Conservation (phyloP, 2,888 invertebrate species). For the Andrena praecox region DNA sequence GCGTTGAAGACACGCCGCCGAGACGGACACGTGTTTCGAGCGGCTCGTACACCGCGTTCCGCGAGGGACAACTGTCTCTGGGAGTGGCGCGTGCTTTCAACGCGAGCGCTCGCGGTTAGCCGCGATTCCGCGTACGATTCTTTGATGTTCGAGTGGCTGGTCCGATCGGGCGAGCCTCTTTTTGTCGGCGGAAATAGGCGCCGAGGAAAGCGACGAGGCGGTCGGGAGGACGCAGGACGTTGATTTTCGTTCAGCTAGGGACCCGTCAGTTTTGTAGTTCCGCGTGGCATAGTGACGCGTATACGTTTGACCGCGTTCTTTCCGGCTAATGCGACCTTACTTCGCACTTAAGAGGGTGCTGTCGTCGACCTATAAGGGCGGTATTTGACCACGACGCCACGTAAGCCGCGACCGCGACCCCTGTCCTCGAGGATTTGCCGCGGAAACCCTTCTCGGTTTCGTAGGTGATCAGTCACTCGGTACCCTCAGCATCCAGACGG, state of each 20-base stretch:
- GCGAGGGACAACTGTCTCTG: conserved; percentile 7
- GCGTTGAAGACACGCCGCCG: conserved; percentile 44
- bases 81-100: conserved; percentile 16
- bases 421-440: conserved; percentile 76
- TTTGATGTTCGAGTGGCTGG: conserved; percentile 40
- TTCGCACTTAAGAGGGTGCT: conserved; percentile 27
- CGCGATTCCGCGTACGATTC: conserved; percentile 29
- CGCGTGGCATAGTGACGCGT: conserved; percentile 8
- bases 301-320: conserved; percentile 44
- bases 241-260: not conserved
- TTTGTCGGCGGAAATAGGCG: conserved; percentile 29
- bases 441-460: conserved; percentile 72
- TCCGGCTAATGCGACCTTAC: not conserved
- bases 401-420: conserved; percentile 74
- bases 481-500: conserved; percentile 58
- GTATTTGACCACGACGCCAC: conserved; percentile 56
- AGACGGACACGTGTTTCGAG: conserved; percentile 64
- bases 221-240: not conserved
- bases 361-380: conserved; percentile 50
- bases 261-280: conserved; percentile 14
- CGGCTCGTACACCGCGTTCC: conserved; percentile 16
- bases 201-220: not conserved
- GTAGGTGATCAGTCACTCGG: conserved; percentile 74
- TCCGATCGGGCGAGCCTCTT: conserved; percentile 3
- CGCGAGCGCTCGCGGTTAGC: not conserved